Evolutionary conservation across 2,888 invertebrate genomes (phyloP), one percentile per base, ranked within the genome.

Genomic region (Netelia fuscicornis): DNA sequence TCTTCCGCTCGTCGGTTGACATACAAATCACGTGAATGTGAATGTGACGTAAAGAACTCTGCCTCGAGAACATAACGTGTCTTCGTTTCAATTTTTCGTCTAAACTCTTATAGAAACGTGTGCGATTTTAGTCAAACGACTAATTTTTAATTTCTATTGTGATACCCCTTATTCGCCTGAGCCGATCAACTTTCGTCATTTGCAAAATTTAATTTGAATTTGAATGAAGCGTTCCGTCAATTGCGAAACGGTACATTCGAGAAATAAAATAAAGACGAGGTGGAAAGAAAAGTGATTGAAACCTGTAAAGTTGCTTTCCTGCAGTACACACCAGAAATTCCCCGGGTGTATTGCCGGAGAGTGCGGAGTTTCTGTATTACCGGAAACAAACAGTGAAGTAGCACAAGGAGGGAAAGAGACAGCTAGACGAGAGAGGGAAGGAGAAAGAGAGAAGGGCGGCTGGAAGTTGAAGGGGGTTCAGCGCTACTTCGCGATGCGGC

Each of bases 301-400:
- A 30, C 37, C 60, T 80, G 80, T 64, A 64, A 83, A 83, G 82
- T 76, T 58, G 72, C 62, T 81, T 86, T 76, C 62, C 54, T 42
- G 60, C 67, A 42, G 74, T 25, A 42, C 60, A 76, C 58, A 64
- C 54, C 72, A 58, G 76, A 81, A 78, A 83, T 79, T 84, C 71
- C 56, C 17, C 52, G 72, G 20, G 74, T 74, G 62, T 30, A 62
- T 54, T 60, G 13, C 68, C 83, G 68, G 56, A 58, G 84, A 75
- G 79, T 81, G 81, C 37, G 70, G 88, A 89, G 88, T 88, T 89
- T 88, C 89, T 86, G 88, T 90, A 90, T 91, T 89, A 89, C 86
- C 84, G 87, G 89, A 89, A 91, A 90, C 89, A 90, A 91, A 91
- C 87, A 90, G 86, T 72, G 83, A 85, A 83, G 67, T 70, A 79